Evolutionary conservation across 2,888 invertebrate genomes (phyloP), one percentile per base, ranked within the genome.

Genomic region (Epirrhoe tristata): DNA sequence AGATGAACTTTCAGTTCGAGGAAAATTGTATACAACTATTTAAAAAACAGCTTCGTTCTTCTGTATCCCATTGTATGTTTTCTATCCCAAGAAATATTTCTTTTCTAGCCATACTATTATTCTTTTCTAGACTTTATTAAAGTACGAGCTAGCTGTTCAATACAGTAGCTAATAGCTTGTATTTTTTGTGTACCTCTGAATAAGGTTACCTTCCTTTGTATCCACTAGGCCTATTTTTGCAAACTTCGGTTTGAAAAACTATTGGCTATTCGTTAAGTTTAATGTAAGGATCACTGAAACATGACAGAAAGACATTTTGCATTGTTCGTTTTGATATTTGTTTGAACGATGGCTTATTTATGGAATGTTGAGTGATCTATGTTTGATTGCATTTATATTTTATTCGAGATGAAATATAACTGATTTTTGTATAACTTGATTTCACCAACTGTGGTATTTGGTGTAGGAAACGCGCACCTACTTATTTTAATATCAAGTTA

Each of bases 341-440:
- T 69, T 61, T 59, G 56, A 58, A 53, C 46, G 34, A 62, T 62
- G 59, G 63, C 75, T 83, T 82, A 83, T 85, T 85, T 84, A 81
- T 84, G 79, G 82, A 77, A 78, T 84, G 84, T 86, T 85, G 79
- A 77, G 75, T 72, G 81, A 76, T 76, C 81, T 78, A 75, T 80
- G 81, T 79, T 85, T 84, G 82, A 77, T 82, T 84, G 91, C 91
- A 91, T 91, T 91, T 91, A 89, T 87, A 78, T 80, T 64, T 46
- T 57, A 60, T 46, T 59, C 53, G 39, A 60, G 10, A 56, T 55
- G 55, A 53, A 48, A 46, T 46, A 46, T 16, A 54, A 4, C 17
- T 53, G 10, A 10, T 43, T 46, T 34, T 62, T 55, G 34, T 50
- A 50, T 7, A 16, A 6, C 8, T 43, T 10, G 31, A 10, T 57